phyloP scores from a whole-genome alignment of 2,888 invertebrate genomes.

The Drosophila colorata region DNA sequence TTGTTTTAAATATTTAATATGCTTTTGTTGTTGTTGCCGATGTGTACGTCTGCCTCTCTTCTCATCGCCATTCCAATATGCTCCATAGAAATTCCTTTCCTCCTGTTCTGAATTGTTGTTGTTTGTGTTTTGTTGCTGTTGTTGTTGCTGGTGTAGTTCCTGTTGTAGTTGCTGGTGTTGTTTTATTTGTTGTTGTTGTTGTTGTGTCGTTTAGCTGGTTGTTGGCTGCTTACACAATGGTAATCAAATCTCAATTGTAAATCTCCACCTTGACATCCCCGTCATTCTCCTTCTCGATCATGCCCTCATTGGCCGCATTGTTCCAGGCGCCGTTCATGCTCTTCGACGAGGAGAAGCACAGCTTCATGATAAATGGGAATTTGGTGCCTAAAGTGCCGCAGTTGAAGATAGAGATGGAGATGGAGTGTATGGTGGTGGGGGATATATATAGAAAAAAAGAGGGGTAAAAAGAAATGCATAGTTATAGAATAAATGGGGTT shows the following conservation, averaged over 20 bases:
- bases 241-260: constrained; percentile 85
- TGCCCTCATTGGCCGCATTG: constrained; percentile 85
- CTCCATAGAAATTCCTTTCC: constrained; percentile 10
- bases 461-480: constrained; percentile 50
- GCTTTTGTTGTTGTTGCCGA: constrained; percentile 24
- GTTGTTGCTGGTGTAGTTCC: constrained; percentile 38
- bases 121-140: constrained; percentile 16
- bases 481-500: constrained; percentile 63
- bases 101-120: constrained; percentile 41
- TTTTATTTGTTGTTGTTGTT: constrained; percentile 16
- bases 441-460: constrained; percentile 5
- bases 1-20: constrained; percentile 9
- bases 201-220: constrained; percentile 50
- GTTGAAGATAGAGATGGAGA: constrained; percentile 58
- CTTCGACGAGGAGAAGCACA: constrained; percentile 96
- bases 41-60: constrained; percentile 6
- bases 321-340: constrained; percentile 87
- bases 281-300: constrained; percentile 85
- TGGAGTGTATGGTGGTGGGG: constrained; percentile 76
- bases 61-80: constrained; percentile 14
- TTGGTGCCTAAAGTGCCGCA: constrained; percentile 90
- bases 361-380: constrained; percentile 99
- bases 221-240: constrained; percentile 80
- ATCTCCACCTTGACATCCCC: constrained; percentile 82
- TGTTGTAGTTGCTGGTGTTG: constrained; percentile 27